A percentile compares a stretch with the other conserved stretches of the same genome.
These are phyloP conservation scores for Emydura subglobosa DNA, from an alignment of 2,113 vertebrate species.

Conservation along the genomic window DNA sequence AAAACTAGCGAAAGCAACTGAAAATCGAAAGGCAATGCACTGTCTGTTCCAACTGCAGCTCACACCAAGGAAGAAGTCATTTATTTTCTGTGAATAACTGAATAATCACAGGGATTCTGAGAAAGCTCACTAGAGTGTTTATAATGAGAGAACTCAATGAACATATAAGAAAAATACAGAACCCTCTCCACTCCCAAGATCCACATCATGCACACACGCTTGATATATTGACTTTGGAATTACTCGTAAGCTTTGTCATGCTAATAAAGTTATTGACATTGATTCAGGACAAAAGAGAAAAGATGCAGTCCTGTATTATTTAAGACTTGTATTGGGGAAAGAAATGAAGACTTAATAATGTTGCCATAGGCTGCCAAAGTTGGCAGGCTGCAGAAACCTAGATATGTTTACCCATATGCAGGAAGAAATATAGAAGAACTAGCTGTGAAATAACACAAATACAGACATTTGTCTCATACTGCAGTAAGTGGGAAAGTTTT, in stretches of 20 bases:
- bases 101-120: neutral
- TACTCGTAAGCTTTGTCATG: neutral
- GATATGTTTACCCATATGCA: neutral
- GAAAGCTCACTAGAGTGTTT: neutral
- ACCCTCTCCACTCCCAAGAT: neutral
- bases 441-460: neutral
- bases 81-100: conserved; percentile 45
- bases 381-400: neutral
- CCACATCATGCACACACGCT: neutral
- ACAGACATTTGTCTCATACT: neutral
- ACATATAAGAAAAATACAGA: neutral
- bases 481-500: neutral
- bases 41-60: neutral
- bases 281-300: neutral
- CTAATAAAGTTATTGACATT: conserved; percentile 26
- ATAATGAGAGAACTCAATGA: conserved; percentile 1
- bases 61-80: conserved; percentile 17
- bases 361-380: neutral
- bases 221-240: conserved; percentile 32
- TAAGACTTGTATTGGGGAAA: neutral
- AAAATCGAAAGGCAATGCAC: conserved; percentile 10
- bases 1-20: conserved; percentile 21
- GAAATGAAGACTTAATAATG: neutral
- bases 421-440: neutral
- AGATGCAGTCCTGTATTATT: conserved; percentile 1